phyloP scores from a whole-genome alignment of 2,888 invertebrate species.

The Eudasyphora cyanicolor region DNA sequence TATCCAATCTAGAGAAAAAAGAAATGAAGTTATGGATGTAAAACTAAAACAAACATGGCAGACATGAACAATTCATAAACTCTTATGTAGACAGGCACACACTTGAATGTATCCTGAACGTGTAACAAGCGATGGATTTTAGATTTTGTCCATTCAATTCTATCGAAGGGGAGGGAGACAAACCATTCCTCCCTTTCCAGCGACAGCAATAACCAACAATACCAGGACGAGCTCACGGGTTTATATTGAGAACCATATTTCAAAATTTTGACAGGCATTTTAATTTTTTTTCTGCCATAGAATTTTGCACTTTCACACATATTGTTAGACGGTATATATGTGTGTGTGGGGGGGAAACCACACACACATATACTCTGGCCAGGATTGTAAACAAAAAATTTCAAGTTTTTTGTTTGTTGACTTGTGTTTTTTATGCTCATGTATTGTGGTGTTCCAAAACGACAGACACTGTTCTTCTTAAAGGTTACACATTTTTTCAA shows the following conservation, averaged over 20 bases:
- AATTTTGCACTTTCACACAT: not conserved
- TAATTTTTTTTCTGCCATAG: slow-evolving; percentile 40
- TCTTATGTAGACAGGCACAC: not conserved
- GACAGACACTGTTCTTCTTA: not conserved
- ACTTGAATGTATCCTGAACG: too few relatives aligned
- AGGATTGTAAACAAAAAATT: not conserved
- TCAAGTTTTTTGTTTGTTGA: not conserved
- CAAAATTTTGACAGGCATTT: slow-evolving; percentile 64
- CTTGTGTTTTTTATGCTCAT: too few relatives aligned
- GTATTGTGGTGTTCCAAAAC: too few relatives aligned
- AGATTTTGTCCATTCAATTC: not conserved
- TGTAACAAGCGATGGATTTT: not conserved
- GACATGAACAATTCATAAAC: slow-evolving; percentile 23
- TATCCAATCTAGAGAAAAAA: too few relatives aligned
- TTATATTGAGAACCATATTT: slow-evolving; percentile 62
- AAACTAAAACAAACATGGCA: not conserved
- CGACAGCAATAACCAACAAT: not conserved
- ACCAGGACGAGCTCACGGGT: not conserved
- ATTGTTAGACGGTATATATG: not conserved
- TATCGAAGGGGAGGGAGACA: too few relatives aligned
- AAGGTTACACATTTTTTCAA: not conserved
- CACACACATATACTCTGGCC: not conserved
- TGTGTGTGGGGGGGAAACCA: not conserved
- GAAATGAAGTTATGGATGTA: not conserved
- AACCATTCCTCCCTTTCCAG: too few relatives aligned